Conservation (phyloP, 2,113 vertebrate species). For the Rhadina sibilatrix region DNA sequence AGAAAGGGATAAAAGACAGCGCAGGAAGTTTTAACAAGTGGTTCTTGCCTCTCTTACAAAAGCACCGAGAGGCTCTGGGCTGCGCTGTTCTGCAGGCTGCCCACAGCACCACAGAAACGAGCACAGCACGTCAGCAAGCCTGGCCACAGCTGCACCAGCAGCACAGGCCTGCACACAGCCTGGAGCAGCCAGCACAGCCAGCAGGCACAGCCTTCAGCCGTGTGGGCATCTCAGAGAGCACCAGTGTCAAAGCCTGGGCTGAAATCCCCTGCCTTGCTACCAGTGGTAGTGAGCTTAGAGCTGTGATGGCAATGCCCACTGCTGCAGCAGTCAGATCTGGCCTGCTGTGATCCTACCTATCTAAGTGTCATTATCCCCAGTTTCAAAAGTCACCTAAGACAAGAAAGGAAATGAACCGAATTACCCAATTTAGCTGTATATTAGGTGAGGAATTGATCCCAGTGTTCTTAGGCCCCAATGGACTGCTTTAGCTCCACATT, state of each 20-base stretch:
- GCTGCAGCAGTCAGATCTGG: not conserved
- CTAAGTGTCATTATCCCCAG: not conserved
- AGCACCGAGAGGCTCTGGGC: not conserved
- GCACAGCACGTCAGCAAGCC: rapidly evolving
- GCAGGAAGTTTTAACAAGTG: not conserved
- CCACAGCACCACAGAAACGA: not conserved
- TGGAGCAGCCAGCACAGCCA: not conserved
- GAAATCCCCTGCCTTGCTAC: not conserved
- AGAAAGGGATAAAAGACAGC: not conserved
- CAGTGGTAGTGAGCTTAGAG: not conserved
- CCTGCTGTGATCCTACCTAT: not conserved
- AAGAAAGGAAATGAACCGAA: not conserved
- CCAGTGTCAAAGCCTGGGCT: not conserved
- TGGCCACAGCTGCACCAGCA: not conserved
- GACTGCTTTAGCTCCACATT: not conserved
- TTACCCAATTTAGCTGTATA: not conserved
- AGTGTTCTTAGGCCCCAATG: not conserved
- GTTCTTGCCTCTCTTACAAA: not conserved
- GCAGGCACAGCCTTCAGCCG: not conserved
- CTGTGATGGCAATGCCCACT: not conserved
- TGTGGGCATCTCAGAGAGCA: not conserved
- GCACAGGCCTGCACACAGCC: not conserved
- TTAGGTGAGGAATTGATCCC: not conserved
- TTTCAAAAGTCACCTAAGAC: not conserved
- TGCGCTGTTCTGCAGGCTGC: rapidly evolving